Evolutionary conservation across 2,888 invertebrate genomes (phyloP).

Genomic region (Agrochola macilenta): DNA sequence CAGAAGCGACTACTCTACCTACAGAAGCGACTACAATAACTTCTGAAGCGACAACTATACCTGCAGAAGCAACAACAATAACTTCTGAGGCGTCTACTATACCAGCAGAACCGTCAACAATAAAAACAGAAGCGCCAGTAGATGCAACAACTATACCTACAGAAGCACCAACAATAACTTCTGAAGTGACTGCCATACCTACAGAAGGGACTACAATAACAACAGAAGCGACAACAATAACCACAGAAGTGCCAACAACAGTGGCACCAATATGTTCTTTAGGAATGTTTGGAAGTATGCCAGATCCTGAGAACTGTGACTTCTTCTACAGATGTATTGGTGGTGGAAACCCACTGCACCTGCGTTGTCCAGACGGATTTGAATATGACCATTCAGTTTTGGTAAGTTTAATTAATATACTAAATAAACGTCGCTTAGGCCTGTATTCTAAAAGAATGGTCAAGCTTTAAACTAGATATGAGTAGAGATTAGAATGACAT

Average conservation of each 20-base stretch:
- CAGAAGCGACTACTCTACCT: too few species aligned
- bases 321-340: constrained; percentile 38
- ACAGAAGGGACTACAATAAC: background rate
- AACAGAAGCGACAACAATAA: constrained; percentile 3
- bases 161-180: background rate
- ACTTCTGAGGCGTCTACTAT: too few species aligned
- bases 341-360: background rate
- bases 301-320: constrained; percentile 32
- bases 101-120: background rate
- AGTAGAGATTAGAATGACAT: background rate
- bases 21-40: background rate
- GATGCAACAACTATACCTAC: background rate
- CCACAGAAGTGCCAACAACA: constrained; percentile 18
- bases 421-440: background rate
- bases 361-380: constrained; percentile 28
- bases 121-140: background rate
- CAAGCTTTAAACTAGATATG: background rate
- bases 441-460: background rate
- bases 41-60: background rate
- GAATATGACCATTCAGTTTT: constrained; percentile 23
- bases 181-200: too few species aligned
- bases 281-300: constrained; percentile 11
- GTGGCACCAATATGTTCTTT: constrained; percentile 3
- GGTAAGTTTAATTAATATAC: background rate
- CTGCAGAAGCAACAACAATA: background rate